Evolutionary conservation across 2,113 vertebrate genomes (phyloP).

Genomic region (Pluvianellus socialis): DNA sequence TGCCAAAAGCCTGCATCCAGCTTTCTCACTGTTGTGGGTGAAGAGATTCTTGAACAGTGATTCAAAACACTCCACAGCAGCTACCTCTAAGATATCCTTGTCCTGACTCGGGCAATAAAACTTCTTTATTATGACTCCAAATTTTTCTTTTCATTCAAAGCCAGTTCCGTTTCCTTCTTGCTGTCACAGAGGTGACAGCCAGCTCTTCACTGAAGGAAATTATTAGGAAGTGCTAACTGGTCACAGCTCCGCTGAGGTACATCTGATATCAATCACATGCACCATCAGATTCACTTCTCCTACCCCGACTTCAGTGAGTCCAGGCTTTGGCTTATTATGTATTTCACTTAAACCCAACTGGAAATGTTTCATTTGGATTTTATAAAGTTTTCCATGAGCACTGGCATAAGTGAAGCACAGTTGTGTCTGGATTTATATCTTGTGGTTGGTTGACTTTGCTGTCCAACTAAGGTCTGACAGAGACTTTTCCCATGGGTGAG

Average conservation of each 20-base stretch:
- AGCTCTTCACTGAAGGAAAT: conserved; percentile 6
- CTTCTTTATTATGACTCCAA: background rate
- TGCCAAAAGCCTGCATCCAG: background rate
- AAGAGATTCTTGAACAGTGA: conserved; percentile 43
- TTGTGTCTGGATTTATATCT: background rate
- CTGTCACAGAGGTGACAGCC: background rate
- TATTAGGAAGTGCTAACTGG: background rate
- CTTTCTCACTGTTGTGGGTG: background rate
- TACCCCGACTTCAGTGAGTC: background rate
- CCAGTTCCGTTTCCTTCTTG: background rate
- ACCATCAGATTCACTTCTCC: background rate
- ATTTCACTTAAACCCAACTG: conserved; percentile 12
- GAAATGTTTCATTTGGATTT: background rate
- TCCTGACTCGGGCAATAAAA: background rate
- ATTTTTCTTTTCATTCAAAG: background rate
- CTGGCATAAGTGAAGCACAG: background rate
- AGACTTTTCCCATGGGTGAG: background rate
- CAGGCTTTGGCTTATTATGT: background rate
- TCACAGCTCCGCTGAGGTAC: background rate
- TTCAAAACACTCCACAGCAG: background rate
- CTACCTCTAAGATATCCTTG: background rate
- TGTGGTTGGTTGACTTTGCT: background rate
- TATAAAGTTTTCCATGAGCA: background rate
- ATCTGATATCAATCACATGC: background rate
- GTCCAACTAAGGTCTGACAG: background rate